phyloP scores from a whole-genome alignment of 2,797 vertebrate species.

The Coreius guichenoti region DNA sequence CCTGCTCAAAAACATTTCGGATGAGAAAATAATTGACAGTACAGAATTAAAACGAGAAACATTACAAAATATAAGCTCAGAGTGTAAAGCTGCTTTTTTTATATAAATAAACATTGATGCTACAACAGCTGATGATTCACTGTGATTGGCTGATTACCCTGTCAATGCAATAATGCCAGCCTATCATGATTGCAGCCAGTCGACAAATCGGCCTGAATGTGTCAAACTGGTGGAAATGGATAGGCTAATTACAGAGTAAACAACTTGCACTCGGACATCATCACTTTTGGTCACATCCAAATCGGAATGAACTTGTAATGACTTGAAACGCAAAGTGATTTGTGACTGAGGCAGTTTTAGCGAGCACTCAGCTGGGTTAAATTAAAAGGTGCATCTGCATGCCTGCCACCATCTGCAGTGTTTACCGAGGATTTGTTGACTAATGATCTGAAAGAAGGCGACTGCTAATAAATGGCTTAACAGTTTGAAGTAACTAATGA shows the following conservation, averaged over 20 bases:
- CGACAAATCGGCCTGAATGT: slow-evolving; percentile 1
- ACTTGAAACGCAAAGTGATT: slow-evolving; percentile 4
- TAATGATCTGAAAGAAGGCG: slow-evolving; percentile 22
- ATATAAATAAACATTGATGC: background rate
- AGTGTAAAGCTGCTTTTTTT: background rate
- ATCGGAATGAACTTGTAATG: slow-evolving; percentile 12
- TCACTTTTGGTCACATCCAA: slow-evolving; percentile 1
- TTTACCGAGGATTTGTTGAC: slow-evolving; percentile 20
- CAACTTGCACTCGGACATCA: slow-evolving; percentile 10
- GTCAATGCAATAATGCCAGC: background rate
- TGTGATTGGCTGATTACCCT: background rate
- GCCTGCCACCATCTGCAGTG: slow-evolving; percentile 15
- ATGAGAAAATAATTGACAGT: background rate
- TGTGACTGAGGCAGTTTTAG: slow-evolving; percentile 6
- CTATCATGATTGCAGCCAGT: background rate
- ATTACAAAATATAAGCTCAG: background rate
- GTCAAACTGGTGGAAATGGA: slow-evolving; percentile 1
- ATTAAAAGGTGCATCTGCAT: slow-evolving; percentile 25
- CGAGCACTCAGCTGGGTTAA: slow-evolving; percentile 26
- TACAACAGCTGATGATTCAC: background rate
- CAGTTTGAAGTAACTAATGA: background rate
- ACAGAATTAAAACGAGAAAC: background rate
- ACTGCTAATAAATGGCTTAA: background rate
- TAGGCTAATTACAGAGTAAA: slow-evolving; percentile 23
- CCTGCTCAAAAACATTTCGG: background rate